Evolutionary conservation across 2,113 vertebrate genomes (phyloP).

Genomic region (Crotalus horridus): DNA sequence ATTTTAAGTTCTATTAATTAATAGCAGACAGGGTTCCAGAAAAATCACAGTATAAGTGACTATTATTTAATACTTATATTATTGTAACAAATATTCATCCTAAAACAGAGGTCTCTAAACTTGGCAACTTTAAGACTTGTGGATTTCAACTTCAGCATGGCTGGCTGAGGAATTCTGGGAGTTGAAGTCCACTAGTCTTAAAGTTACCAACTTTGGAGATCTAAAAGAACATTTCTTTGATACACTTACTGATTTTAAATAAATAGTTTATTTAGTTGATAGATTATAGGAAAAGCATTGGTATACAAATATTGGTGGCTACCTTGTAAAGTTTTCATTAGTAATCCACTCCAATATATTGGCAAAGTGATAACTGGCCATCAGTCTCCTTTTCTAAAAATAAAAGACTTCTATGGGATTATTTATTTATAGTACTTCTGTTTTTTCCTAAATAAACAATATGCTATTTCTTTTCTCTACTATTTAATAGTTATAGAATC

Average conservation of each 20-base stretch:
- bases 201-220: background rate
- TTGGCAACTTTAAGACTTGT: background rate
- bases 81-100: background rate
- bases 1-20: background rate
- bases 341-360: background rate
- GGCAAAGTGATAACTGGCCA: background rate
- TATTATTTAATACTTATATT: background rate
- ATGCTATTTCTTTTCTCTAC: background rate
- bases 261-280: background rate
- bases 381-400: background rate
- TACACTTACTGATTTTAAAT: background rate
- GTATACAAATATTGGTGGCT: background rate
- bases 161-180: background rate
- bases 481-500: background rate
- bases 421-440: background rate
- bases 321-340: background rate
- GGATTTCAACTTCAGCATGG: background rate
- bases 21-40: background rate
- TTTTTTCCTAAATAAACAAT: background rate
- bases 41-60: background rate
- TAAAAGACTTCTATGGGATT: background rate
- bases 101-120: background rate
- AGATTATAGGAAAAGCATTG: background rate
- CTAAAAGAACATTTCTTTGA: background rate
- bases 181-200: background rate